A percentile compares a stretch with the other conserved stretches of the same genome.
phyloP scores from a whole-genome alignment of 2,888 invertebrate species.

The Melikaiella ostensackeni region DNA sequence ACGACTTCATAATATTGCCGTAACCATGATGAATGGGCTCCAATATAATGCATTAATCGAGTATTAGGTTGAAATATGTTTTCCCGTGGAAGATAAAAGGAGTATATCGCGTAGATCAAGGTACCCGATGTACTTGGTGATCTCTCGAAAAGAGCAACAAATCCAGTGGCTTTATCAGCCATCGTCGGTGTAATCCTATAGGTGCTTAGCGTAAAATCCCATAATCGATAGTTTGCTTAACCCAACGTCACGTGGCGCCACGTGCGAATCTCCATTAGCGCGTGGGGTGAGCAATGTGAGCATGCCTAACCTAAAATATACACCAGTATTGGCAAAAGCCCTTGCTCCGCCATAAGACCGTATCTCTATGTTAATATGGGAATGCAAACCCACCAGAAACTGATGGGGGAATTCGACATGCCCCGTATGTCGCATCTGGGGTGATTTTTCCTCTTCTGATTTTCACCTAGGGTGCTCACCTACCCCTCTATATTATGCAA shows the following conservation, averaged over 20 bases:
- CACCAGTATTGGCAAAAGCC: conserved; percentile 55
- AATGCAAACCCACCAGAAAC: conserved; percentile 63
- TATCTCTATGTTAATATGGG: conserved; percentile 76
- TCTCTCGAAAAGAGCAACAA: conserved; percentile 73
- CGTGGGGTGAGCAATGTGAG: conserved; percentile 46
- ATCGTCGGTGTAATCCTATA: conserved; percentile 75
- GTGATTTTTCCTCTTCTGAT: conserved; percentile 53
- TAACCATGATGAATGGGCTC: conserved; percentile 7
- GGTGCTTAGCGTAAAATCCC: conserved; percentile 77
- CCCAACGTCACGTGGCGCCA: conserved; percentile 75
- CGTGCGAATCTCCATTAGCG: conserved; percentile 74
- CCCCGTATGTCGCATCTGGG: conserved; percentile 64
- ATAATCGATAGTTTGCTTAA: conserved; percentile 78
- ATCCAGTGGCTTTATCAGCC: conserved; percentile 73
- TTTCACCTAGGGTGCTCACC: conserved; percentile 52
- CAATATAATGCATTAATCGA: conserved; percentile 25
- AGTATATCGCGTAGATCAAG: conserved; percentile 19
- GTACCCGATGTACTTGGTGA: conserved; percentile 42
- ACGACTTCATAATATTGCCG: conserved; percentile 30
- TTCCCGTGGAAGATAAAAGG: conserved; percentile 27
- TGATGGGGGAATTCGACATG: conserved; percentile 72
- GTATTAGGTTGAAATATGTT: conserved; percentile 28
- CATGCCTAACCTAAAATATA: conserved; percentile 60
- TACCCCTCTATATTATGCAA: conserved; percentile 52
- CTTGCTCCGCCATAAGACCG: conserved; percentile 63